A percentile compares a stretch with the other conserved stretches of the same genome.
phyloP scores from a whole-genome alignment of 2,888 invertebrate genomes.

The Tuberolachnus salignus region DNA sequence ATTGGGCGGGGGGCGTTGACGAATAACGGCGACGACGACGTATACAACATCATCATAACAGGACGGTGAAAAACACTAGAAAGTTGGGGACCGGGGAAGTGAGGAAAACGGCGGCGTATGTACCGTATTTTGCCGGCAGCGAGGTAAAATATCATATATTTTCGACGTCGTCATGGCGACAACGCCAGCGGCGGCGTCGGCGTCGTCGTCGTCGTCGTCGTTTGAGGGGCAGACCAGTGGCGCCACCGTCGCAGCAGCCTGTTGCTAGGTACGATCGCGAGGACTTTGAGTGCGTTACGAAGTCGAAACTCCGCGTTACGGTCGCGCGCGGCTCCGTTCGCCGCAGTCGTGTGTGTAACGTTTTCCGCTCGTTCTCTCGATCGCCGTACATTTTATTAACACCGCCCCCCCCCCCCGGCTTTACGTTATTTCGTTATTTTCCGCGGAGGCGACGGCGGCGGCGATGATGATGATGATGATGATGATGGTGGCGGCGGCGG shows the following conservation, averaged over 20 bases:
- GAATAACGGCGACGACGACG: no score
- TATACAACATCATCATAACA: no score
- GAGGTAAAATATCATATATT: background rate
- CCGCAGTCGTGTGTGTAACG: background rate
- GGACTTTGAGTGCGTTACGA: background rate
- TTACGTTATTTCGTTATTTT: background rate
- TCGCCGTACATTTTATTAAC: no score
- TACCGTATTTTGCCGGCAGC: background rate
- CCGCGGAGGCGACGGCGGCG: background rate
- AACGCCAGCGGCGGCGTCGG: background rate
- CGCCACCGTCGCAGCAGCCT: constrained; percentile 50
- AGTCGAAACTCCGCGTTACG: background rate
- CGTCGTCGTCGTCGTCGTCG: background rate
- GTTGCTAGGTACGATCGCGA: constrained; percentile 24
- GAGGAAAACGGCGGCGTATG: no score
- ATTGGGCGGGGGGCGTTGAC: background rate
- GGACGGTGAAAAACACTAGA: no score
- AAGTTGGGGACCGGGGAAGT: no score
- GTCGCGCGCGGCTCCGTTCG: background rate
- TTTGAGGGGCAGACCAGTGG: background rate
- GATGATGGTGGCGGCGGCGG: background rate
- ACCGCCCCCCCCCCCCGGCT: no score
- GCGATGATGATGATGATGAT: background rate
- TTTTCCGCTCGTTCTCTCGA: background rate
- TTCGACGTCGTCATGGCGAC: constrained; percentile 18